Evolutionary conservation across 2,797 vertebrate species (phyloP).

Genomic region (Pitangus sulphuratus): DNA sequence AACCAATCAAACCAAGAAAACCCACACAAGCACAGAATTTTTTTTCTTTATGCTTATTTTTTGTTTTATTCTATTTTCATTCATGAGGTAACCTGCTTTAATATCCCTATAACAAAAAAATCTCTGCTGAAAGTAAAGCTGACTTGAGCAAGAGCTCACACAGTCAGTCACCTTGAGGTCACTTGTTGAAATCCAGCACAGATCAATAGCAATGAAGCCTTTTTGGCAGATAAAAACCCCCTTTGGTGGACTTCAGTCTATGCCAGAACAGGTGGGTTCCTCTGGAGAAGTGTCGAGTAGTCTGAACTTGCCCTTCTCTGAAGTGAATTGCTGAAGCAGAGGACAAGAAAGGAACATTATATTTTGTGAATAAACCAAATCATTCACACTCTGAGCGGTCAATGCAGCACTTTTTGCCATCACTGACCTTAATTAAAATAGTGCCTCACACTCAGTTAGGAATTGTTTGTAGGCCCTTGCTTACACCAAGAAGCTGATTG

Average conservation of each 20-base stretch:
- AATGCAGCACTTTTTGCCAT: neutral
- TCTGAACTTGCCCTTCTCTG: neutral
- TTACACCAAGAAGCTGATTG: neutral
- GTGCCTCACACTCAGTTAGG: neutral
- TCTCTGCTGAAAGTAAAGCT: neutral
- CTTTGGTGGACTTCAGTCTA: neutral
- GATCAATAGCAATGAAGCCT: neutral
- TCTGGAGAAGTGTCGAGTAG: neutral
- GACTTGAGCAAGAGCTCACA: accelerated
- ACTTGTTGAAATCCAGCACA: neutral
- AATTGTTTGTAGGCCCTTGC: neutral
- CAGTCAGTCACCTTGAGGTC: neutral
- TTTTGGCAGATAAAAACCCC: neutral
- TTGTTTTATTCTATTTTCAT: neutral
- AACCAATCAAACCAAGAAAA: neutral
- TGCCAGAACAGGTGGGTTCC: neutral
- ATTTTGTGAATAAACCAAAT: neutral
- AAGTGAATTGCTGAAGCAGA: neutral
- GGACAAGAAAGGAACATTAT: neutral
- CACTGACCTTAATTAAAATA: neutral
- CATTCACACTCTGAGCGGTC: accelerated
- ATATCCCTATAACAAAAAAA: neutral
- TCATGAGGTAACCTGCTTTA: neutral
- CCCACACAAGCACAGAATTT: accelerated
- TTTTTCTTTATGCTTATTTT: neutral